These are phyloP conservation scores for Aromia moschata DNA, from an alignment of 2,888 invertebrate genomes.

Conservation along the genomic window DNA sequence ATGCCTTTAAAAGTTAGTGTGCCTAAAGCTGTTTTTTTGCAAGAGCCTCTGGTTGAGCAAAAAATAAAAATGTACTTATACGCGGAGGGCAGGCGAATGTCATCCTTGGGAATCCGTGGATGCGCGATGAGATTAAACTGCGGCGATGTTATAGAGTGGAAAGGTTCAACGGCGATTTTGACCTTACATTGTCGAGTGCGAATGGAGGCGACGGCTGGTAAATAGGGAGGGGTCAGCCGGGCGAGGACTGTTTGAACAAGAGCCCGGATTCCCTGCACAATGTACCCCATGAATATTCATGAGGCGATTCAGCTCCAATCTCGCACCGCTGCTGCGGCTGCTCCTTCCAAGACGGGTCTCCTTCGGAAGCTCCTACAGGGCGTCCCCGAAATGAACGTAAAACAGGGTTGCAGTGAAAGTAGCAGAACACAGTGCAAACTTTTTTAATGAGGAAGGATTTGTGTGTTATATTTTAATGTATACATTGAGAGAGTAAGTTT, in stretches of 20 bases:
- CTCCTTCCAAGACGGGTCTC: constrained; percentile 14
- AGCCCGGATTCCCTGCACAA: constrained; percentile 28
- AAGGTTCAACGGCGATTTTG: constrained; percentile 20
- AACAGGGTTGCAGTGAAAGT: too few relatives aligned
- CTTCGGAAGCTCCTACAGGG: constrained; percentile 10
- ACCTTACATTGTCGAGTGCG: constrained; percentile 28
- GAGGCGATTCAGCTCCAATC: constrained; percentile 27
- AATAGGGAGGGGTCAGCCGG: constrained; percentile 28
- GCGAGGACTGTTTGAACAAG: constrained; percentile 27
- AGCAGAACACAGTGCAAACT: too few relatives aligned
- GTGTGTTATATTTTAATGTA: too few relatives aligned
- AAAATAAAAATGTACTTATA: too few relatives aligned
- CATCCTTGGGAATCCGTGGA: constrained; percentile 9
- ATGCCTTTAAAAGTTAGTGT: too few relatives aligned
- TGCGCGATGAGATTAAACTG: not conserved
- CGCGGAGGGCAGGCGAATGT: constrained; percentile 15
- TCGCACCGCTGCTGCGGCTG: too few relatives aligned
- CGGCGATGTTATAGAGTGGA: constrained; percentile 2
- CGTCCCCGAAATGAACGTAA: too few relatives aligned
- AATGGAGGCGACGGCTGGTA: constrained; percentile 25
- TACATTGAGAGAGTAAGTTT: too few relatives aligned
- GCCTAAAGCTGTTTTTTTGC: too few relatives aligned
- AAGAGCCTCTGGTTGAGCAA: too few relatives aligned
- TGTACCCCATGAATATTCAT: constrained; percentile 40
- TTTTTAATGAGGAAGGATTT: too few relatives aligned